These are phyloP conservation scores for Leucoraja ocellata DNA, from an alignment of 2,797 vertebrate genomes.

Conservation along the genomic window DNA sequence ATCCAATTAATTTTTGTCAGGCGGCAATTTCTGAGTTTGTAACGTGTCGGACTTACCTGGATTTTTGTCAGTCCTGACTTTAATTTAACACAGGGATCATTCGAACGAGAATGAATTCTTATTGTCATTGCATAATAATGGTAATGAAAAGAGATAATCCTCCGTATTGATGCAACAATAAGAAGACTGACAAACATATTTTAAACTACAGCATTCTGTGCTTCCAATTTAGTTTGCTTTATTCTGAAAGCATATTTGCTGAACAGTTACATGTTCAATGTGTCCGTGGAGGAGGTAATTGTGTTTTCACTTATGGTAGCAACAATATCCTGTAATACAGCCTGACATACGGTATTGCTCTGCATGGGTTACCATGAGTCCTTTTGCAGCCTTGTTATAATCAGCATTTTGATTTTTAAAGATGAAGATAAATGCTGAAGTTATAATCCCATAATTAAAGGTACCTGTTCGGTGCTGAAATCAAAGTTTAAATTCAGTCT, in stretches of 20 bases:
- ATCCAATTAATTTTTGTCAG: slow-evolving; percentile 29
- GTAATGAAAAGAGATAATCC: slow-evolving; percentile 4
- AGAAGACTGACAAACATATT: slow-evolving; percentile 4
- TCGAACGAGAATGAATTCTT: slow-evolving; percentile 14
- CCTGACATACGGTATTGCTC: background rate
- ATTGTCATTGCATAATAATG: background rate
- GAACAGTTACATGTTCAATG: background rate
- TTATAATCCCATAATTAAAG: background rate
- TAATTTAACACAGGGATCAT: slow-evolving; percentile 4
- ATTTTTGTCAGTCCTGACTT: slow-evolving; percentile 32
- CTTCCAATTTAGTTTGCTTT: slow-evolving; percentile 16
- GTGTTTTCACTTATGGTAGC: background rate
- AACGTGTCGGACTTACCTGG: background rate
- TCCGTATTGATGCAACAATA: background rate
- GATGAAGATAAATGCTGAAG: background rate
- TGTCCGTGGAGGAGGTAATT: background rate
- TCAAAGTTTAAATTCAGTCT: background rate
- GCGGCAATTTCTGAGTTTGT: background rate
- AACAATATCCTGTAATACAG: background rate
- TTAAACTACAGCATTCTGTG: background rate
- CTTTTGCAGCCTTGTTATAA: background rate
- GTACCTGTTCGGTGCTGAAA: background rate
- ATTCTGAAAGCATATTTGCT: background rate
- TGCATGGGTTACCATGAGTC: background rate
- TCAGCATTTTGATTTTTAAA: slow-evolving; percentile 3